Evolutionary conservation across 2,888 invertebrate species (phyloP).

Genomic region (Sabatieria punctata): DNA sequence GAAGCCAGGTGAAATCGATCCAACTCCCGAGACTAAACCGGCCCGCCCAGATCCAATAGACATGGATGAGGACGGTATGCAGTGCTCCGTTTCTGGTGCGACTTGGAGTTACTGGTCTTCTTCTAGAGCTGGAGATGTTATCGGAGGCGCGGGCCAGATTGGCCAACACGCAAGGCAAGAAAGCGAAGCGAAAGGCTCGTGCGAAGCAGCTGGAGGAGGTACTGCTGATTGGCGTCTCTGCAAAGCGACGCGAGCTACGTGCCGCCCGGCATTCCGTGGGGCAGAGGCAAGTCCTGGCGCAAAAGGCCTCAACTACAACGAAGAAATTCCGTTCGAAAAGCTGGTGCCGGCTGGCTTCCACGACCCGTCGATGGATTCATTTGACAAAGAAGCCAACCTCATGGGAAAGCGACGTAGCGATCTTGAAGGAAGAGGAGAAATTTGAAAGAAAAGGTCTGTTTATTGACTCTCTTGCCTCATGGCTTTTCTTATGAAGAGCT

Average conservation of each 20-base stretch:
- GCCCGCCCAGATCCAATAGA: slow-evolving; percentile 97
- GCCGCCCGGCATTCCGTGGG: slow-evolving; percentile 68
- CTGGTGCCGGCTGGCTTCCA: slow-evolving; percentile 55
- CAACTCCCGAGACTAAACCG: slow-evolving; percentile 98
- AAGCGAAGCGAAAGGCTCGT: slow-evolving; percentile 53
- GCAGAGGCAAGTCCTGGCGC: slow-evolving; percentile 23
- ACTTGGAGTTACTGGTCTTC: too few relatives aligned
- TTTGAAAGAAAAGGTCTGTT: too few relatives aligned
- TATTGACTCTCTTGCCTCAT: too few relatives aligned
- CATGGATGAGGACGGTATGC: slow-evolving; percentile 93
- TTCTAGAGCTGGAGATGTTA: slow-evolving; percentile 84
- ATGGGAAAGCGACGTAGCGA: slow-evolving; percentile 47
- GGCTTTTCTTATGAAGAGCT: too few relatives aligned
- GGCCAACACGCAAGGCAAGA: slow-evolving; percentile 86
- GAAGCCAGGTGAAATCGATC: slow-evolving; percentile 97
- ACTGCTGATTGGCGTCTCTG: slow-evolving; percentile 75
- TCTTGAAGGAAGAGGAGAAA: too few relatives aligned
- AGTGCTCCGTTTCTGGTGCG: not conserved
- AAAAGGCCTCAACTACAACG: not conserved
- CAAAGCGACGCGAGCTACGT: slow-evolving; percentile 87
- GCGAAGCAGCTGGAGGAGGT: slow-evolving; percentile 98
- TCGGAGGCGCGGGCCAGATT: slow-evolving; percentile 94
- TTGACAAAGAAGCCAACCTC: slow-evolving; percentile 77
- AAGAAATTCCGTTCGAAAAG: slow-evolving; percentile 54
- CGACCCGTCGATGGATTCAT: slow-evolving; percentile 71